Evolutionary conservation across 2,888 invertebrate species (phyloP), one percentile per base, ranked within the genome.

Genomic region (Leptopilina drosophilae): DNA sequence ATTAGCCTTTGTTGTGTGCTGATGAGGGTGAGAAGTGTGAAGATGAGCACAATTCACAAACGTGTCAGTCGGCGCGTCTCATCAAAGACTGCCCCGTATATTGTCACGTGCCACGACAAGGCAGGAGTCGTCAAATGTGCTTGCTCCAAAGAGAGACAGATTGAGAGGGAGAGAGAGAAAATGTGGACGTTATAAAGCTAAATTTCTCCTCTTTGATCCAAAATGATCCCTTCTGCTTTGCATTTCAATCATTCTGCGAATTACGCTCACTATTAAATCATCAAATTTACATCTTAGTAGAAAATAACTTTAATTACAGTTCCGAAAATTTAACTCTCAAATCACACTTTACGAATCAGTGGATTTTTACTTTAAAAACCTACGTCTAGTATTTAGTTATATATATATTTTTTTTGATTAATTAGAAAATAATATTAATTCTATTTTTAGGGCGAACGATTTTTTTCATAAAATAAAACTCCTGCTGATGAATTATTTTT

Each of bases 41-140:
- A 56, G 73, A 73, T 73, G 73, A 73, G 56, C 40, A 73, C 56
- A 73, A 49, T 59, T 73, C 73, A 40, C 40, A 73, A 78, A 82
- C 84, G 84, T 83, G 87, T 89, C 87, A 88, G 87, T 84, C 80
- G 85, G 90, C 80, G 85, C 89, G 89, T 88, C 89, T 90, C 88
- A 89, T 90, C 85, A 88, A 59, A 78, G 80, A 65, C 80, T 49
- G 26, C 42, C n/a, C 76, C 15, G 42, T 64, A 42, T 46, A 64
- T 46, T 64, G 89, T 88, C 90, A 90, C 89, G 90, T 89, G 89
- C 85, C 85, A 75, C 49, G 49, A 49, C 75, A 76, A 80, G 69
- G 73, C 73, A 73, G 73, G 33, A 73, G 26, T 73, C 14, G 73
- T 56, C 53, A 53, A 73, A 73, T 73, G 73, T 56, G n/a, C 56